Evolutionary conservation across 37 sponge, comb jelly and placozoan species (phyloP).

Genomic region (Diacarnus erythraeanus): DNA sequence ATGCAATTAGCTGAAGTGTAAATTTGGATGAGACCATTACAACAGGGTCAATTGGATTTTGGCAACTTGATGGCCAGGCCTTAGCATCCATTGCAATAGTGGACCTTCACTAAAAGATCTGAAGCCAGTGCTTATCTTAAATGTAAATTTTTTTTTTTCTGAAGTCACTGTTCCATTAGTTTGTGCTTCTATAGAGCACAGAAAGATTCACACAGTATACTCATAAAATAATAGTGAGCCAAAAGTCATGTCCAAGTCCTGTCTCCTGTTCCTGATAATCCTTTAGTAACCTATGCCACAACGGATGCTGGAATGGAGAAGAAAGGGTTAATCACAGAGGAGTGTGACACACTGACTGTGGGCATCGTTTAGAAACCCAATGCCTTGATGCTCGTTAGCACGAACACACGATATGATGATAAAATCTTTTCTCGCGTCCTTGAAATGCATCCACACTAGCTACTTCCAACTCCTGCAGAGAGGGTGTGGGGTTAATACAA

Average conservation of each 20-base stretch:
- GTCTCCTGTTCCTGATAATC: constrained; percentile 80
- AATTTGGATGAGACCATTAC: no score
- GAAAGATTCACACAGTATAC: constrained; percentile 83
- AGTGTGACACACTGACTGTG: constrained; percentile 5
- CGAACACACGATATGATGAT: constrained; percentile 95
- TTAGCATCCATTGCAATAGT: no score
- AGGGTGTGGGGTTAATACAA: no score
- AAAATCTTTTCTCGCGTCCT: constrained; percentile 96
- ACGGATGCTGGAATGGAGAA: constrained; percentile 51
- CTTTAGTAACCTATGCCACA: constrained; percentile 86
- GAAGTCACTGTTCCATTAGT: no score
- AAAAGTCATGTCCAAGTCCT: constrained; percentile 83
- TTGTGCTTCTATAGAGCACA: constrained; percentile 79
- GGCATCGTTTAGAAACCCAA: constrained; percentile 97
- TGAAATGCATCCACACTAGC: constrained; percentile 99
- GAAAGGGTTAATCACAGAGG: no score
- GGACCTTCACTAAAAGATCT: no score
- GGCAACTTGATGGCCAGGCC: no score
- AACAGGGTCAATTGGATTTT: no score
- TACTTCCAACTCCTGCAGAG: constrained; percentile 88
- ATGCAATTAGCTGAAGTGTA: no score
- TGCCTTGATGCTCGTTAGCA: constrained; percentile 95
- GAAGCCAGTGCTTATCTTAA: no score
- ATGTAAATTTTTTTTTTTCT: no score
- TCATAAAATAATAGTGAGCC: constrained; percentile 81